A percentile compares a stretch with the other conserved stretches of the same genome.
Conservation (phyloP, 2,113 vertebrate species). For the Tricholaema leucomelas region DNA sequence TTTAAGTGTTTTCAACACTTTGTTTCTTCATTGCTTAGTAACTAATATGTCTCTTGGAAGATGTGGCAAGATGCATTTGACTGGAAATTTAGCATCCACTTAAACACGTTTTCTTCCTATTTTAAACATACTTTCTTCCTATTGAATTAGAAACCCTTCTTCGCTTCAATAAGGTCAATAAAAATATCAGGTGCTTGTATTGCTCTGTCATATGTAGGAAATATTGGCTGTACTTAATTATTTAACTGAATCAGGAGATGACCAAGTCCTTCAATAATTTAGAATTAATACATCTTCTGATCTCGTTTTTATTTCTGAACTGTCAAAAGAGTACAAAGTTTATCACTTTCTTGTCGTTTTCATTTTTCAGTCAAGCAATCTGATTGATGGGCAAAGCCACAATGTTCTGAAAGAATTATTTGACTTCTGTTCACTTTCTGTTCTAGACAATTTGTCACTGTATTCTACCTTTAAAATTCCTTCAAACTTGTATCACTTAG, state of each 20-base stretch:
- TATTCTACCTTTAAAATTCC: neutral
- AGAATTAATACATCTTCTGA: neutral
- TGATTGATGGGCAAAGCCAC: neutral
- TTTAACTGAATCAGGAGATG: neutral
- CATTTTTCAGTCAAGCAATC: neutral
- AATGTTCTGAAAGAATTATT: neutral
- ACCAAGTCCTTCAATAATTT: neutral
- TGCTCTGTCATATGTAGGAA: neutral
- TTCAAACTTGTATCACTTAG: neutral
- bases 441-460: neutral
- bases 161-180: constrained; percentile 10
- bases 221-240: neutral
- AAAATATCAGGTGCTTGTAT: neutral
- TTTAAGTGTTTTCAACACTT: neutral
- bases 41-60: neutral
- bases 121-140: neutral
- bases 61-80: neutral
- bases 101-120: neutral
- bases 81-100: neutral
- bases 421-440: neutral
- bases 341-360: neutral
- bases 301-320: constrained; percentile 8
- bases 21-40: neutral
- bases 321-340: neutral
- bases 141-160: neutral